Conservation (phyloP, 2,113 vertebrate species). For the Otolemur garnettii region DNA sequence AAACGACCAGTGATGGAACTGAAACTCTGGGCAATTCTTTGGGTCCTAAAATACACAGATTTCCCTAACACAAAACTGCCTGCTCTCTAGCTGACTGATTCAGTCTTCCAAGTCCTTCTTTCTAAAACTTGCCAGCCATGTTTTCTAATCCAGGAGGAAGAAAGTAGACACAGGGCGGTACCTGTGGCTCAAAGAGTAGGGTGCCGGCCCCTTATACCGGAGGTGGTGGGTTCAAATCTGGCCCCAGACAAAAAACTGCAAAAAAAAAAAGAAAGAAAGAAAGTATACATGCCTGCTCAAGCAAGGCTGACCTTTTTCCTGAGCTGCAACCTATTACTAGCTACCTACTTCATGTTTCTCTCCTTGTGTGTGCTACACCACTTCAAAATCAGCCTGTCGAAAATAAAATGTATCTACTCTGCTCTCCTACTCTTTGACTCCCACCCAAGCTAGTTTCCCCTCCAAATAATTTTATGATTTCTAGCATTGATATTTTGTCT, state of each 20-base stretch:
- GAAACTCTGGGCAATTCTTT: background rate
- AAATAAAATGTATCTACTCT: background rate
- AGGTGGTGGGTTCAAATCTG: too few species aligned
- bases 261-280: too few species aligned
- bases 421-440: background rate
- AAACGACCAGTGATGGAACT: background rate
- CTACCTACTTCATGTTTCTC: background rate
- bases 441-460: background rate
- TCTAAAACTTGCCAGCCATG: background rate
- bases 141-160: background rate
- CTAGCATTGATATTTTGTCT: conserved; percentile 17
- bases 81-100: background rate
- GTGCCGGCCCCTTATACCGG: too few species aligned
- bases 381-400: background rate
- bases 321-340: background rate
- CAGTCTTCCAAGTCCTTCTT: background rate
- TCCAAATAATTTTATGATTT: conserved; percentile 46
- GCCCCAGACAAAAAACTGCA: too few species aligned
- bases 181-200: too few species aligned
- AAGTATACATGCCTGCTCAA: background rate
- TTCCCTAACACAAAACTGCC: background rate
- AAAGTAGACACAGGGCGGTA: background rate
- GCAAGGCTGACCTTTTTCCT: background rate
- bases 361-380: background rate
- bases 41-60: background rate